These are phyloP conservation scores for Vireo altiloquus DNA, from an alignment of 2,113 vertebrate genomes.

Conservation along the genomic window DNA sequence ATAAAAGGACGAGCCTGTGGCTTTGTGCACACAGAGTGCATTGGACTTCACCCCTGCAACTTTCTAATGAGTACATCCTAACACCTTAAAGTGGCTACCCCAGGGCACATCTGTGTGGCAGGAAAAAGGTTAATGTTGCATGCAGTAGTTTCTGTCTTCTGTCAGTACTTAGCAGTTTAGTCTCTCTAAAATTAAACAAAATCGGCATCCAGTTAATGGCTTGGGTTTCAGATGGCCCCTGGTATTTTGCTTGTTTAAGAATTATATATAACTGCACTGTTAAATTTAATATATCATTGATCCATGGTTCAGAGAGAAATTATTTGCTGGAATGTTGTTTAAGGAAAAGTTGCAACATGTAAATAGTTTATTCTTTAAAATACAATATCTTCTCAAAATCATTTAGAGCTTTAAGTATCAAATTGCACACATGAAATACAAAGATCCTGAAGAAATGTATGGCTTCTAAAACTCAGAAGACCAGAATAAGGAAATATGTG, in stretches of 20 bases:
- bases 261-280: background rate
- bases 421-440: background rate
- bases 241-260: background rate
- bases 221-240: constrained; percentile 30
- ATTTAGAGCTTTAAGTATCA: background rate
- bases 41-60: background rate
- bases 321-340: background rate
- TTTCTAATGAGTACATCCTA: constrained; percentile 4
- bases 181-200: constrained; percentile 48
- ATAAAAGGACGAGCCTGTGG: background rate
- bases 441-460: background rate
- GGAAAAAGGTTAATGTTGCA: constrained; percentile 34
- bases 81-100: background rate
- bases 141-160: constrained; percentile 21
- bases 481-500: background rate
- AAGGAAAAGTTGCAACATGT: background rate
- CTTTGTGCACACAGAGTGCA: background rate
- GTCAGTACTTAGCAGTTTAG: constrained; percentile 10
- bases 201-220: constrained; percentile 18
- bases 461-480: background rate
- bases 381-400: background rate
- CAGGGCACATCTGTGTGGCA: background rate
- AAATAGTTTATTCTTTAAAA: background rate
- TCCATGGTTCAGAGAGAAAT: background rate
- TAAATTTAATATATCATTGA: constrained; percentile 5